phyloP scores from a whole-genome alignment of 2,113 vertebrate species.

The Lepidothrix coronata region DNA sequence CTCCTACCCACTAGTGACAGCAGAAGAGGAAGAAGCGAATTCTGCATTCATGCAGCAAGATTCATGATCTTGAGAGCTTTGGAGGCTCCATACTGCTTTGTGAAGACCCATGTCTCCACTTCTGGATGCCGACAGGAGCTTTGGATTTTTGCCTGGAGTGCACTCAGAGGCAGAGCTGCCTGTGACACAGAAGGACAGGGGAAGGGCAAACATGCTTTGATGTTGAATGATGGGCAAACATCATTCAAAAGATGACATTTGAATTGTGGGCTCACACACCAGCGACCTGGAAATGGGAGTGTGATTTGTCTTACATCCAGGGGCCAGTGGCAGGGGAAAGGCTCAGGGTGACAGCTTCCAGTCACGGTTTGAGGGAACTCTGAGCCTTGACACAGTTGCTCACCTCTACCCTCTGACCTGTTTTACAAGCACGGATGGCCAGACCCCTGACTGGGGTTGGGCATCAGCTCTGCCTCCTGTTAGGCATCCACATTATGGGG shows the following conservation, averaged over 20 bases:
- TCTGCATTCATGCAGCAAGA: neutral
- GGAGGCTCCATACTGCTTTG: neutral
- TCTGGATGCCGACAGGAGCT: neutral
- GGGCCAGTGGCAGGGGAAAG: neutral
- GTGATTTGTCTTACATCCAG: neutral
- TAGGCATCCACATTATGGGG: neutral
- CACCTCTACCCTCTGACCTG: neutral
- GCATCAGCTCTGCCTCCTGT: neutral
- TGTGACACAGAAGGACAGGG: neutral
- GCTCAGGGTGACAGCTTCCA: neutral
- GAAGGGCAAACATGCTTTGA: neutral
- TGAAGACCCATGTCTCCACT: neutral
- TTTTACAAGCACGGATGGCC: neutral
- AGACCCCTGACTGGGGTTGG: neutral
- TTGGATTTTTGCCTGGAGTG: neutral
- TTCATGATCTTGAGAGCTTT: neutral
- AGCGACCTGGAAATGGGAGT: neutral
- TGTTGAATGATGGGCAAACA: conserved; percentile 20
- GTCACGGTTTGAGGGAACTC: neutral
- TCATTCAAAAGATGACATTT: neutral
- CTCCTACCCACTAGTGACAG: neutral
- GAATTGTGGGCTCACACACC: neutral
- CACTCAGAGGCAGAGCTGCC: neutral
- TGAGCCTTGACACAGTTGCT: neutral
- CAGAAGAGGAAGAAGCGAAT: neutral